Evolutionary conservation across 1,140 invertebrate species (phyloP).

Genomic region (Tetraneura akinire): DNA sequence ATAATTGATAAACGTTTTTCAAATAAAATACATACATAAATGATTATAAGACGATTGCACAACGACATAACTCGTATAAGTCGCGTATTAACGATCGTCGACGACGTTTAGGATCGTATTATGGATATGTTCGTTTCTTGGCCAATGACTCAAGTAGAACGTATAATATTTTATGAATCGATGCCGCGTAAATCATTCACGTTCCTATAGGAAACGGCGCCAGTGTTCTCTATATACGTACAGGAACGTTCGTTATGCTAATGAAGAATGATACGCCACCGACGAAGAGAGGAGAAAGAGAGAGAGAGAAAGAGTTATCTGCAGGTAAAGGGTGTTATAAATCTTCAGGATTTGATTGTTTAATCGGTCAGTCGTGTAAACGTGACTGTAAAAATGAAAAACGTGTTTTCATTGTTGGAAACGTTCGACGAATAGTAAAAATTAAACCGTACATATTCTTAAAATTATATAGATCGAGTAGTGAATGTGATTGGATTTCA

Average conservation of each 20-base stretch:
- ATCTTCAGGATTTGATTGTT: slow-evolving; percentile 29
- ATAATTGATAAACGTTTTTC: too few relatives aligned
- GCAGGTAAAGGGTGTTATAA: not conserved
- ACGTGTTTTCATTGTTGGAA: slow-evolving; percentile 3
- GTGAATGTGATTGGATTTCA: not conserved
- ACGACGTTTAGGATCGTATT: too few relatives aligned
- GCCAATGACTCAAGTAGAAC: not conserved
- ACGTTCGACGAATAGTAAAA: not conserved
- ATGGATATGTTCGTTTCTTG: not conserved
- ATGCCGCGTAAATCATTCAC: not conserved
- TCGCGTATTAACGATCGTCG: too few relatives aligned
- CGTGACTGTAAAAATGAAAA: not conserved
- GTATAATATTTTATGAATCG: not conserved
- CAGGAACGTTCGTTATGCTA: slow-evolving; percentile 7
- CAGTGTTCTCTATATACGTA: not conserved
- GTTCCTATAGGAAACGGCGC: not conserved
- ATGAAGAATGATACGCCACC: slow-evolving; percentile 1
- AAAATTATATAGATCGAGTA: not conserved
- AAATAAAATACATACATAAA: too few relatives aligned
- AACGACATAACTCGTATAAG: too few relatives aligned
- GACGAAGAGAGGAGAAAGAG: not conserved
- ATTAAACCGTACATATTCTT: not conserved
- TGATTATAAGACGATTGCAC: too few relatives aligned
- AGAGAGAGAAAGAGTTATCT: not conserved
- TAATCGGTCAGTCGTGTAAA: slow-evolving; percentile 20